Conservation (phyloP, 2,888 invertebrate species). For the Lasioglossum lativentre region DNA sequence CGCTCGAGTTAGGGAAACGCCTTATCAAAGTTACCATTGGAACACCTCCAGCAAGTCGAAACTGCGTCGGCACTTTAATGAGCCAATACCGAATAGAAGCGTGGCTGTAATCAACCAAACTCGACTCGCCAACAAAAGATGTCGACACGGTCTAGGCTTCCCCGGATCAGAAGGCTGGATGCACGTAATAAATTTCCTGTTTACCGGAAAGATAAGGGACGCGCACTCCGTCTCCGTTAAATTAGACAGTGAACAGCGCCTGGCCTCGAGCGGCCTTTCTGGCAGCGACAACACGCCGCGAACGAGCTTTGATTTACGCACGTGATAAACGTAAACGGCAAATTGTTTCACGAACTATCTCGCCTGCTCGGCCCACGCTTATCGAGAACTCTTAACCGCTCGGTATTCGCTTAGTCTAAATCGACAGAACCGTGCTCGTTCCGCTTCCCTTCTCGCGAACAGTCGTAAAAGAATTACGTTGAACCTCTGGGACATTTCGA, state of each 20-base stretch:
- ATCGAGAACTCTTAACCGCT: neutral
- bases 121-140: slow-evolving; percentile 29
- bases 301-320: slow-evolving; percentile 24
- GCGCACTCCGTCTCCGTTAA: slow-evolving; percentile 15
- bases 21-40: slow-evolving; percentile 54
- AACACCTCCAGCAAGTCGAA: slow-evolving; percentile 35
- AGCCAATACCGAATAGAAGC: slow-evolving; percentile 44
- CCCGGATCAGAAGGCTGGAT: slow-evolving; percentile 34
- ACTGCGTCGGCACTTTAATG: slow-evolving; percentile 56
- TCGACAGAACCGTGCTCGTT: slow-evolving; percentile 4
- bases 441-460: neutral
- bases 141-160: slow-evolving; percentile 24
- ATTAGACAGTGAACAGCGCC: slow-evolving; percentile 34
- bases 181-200: slow-evolving; percentile 49
- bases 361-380: neutral
- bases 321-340: slow-evolving; percentile 34
- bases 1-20: slow-evolving; percentile 26
- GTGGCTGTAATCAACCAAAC: slow-evolving; percentile 36
- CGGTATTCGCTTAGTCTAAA: slow-evolving; percentile 42
- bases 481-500: neutral
- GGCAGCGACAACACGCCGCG: slow-evolving; percentile 10
- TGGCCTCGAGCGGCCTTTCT: neutral
- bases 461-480: slow-evolving; percentile 23
- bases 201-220: slow-evolving; percentile 51
- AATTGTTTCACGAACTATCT: slow-evolving; percentile 53